Base-by-base conservation (phyloP, 2,797 vertebrate species). In the Cephalopachus bancanus region DNA sequence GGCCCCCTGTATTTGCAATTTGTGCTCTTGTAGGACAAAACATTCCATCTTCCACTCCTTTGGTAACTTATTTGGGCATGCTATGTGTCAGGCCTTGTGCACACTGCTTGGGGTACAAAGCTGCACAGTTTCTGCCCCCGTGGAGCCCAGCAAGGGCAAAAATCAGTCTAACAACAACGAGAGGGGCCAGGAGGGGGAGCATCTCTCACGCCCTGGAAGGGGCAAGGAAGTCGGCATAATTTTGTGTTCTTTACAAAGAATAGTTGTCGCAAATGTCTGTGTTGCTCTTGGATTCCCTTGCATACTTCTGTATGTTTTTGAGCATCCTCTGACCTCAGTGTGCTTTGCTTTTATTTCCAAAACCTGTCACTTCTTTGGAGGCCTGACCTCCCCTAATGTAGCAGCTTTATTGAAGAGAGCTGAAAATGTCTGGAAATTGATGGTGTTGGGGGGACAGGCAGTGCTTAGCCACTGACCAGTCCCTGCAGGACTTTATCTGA, bases 321-420 rank as follows among this genome's bases (percentile, higher is more conserved):
- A 74, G 37, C 55, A 53, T 9, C 8, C 53, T 10, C 62, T 65
- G 22, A 30, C 53, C 89, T 93, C 57, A n/a, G n/a, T 12, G 44
- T 62, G 6, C 37, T 91, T 85, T 62, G 6, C 37, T 91, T 85
- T 86, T 59, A 7, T 71, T 95, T 92, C 59, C 64, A 44, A 83
- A 19, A 67, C 30, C 26, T 85, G 62, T 65, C 10, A 86, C 30
- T 65, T 30, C 28, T 89, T 33, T 16, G 55, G 22, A 81, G 74
- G 53, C 51, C 59, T 59, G 28, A 12, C 83, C 67, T 44, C 0
- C 0, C 55, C 44, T 69, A 44, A 74, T 26, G 12, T 33, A 91
- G 24, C 76, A 37, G 74, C 33, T 51, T 85, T 64, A 59, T 33
- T 69, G 37, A 20, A n/a, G 75, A 71, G 26, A 89, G 53, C 60